phyloP scores from a whole-genome alignment of 2,797 vertebrate genomes.

The Gymnothorax reevesii region DNA sequence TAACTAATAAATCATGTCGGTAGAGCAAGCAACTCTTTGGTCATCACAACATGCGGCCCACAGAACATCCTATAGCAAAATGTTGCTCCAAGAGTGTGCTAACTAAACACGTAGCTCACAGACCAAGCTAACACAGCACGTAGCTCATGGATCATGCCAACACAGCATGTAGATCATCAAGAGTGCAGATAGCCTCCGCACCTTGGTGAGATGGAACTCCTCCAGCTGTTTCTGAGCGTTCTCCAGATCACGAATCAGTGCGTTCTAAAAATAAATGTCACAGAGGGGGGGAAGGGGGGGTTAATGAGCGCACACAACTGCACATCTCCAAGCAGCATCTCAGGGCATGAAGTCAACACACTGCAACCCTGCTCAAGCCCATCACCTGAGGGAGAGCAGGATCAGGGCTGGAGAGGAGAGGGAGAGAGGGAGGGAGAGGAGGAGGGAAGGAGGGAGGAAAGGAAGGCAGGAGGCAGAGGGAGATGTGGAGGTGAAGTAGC shows the following conservation, averaged over 20 bases:
- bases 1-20: no score
- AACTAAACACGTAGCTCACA: no score
- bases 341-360: background rate
- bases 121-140: no score
- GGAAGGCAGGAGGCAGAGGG: background rate
- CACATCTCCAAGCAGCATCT: background rate
- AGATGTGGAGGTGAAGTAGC: background rate
- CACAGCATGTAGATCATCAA: background rate
- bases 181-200: constrained; percentile 54
- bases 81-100: no score
- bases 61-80: no score
- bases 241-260: constrained; percentile 90
- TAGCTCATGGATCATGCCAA: no score
- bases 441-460: background rate
- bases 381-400: background rate
- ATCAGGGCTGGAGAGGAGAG: background rate
- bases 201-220: constrained; percentile 90
- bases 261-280: constrained; percentile 73
- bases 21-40: no score
- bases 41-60: no score
- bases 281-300: background rate
- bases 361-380: background rate
- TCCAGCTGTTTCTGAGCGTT: constrained; percentile 92
- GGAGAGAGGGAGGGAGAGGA: background rate
- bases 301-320: no score